These are phyloP conservation scores for Coracopsis vasa DNA, from an alignment of 2,113 vertebrate species.

Conservation along the genomic window DNA sequence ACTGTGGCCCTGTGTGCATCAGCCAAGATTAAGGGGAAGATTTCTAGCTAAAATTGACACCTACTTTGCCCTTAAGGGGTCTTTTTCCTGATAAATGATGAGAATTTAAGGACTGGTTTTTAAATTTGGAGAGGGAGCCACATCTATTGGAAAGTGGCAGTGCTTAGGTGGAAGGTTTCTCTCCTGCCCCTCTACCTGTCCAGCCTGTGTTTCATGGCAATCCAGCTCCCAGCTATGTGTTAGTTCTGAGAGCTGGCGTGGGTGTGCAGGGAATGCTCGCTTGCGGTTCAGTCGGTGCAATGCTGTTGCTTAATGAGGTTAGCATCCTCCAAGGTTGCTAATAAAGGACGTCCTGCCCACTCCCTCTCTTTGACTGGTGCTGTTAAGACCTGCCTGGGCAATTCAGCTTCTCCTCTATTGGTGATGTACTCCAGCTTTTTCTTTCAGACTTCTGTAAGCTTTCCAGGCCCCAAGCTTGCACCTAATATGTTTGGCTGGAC, in stretches of 20 bases:
- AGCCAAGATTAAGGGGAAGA: not conserved
- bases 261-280: not conserved
- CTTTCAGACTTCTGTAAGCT: not conserved
- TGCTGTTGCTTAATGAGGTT: not conserved
- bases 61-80: not conserved
- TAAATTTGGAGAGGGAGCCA: not conserved
- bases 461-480: not conserved
- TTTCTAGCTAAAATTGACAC: not conserved
- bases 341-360: conserved; percentile 5
- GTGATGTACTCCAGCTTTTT: not conserved
- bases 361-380: not conserved
- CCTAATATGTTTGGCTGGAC: not conserved
- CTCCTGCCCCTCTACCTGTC: accelerated
- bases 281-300: not conserved
- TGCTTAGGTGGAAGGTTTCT: not conserved
- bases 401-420: not conserved
- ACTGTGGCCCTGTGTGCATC: accelerated
- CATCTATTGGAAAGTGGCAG: accelerated
- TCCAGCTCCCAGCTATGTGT: not conserved
- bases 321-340: not conserved
- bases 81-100: not conserved
- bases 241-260: not conserved
- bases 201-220: not conserved
- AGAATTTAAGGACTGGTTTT: not conserved
- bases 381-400: conserved; percentile 23